Evolutionary conservation across 2,797 vertebrate genomes (phyloP).

Genomic region (Streptopelia turtur): DNA sequence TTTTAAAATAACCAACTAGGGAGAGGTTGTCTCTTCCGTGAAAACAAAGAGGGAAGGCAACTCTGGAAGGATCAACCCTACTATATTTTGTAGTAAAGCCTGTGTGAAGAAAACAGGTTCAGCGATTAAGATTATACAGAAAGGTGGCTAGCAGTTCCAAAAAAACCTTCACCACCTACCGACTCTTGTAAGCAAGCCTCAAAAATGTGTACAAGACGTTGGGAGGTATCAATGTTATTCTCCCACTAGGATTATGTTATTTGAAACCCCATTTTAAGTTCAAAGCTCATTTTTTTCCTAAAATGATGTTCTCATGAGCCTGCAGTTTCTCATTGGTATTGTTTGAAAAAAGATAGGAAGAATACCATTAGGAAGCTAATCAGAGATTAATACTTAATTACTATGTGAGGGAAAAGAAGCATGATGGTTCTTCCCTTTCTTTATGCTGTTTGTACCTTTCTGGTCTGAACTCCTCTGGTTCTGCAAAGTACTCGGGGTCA

Average conservation of each 20-base stretch:
- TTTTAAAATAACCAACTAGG: neutral
- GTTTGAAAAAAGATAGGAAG: slow-evolving; percentile 34
- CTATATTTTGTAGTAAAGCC: neutral
- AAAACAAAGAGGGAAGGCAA: neutral
- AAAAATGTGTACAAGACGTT: neutral
- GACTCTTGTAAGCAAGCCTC: neutral
- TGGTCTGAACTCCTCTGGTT: slow-evolving; percentile 77
- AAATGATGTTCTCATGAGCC: neutral
- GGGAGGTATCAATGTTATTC: neutral
- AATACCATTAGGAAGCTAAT: slow-evolving; percentile 46
- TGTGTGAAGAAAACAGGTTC: neutral
- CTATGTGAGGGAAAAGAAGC: neutral
- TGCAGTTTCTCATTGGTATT: neutral
- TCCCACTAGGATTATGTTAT: neutral
- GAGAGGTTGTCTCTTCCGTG: neutral
- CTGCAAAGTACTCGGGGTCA: slow-evolving; percentile 54
- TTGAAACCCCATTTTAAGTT: neutral
- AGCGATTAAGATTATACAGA: neutral
- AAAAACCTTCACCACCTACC: neutral
- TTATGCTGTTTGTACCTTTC: slow-evolving; percentile 76
- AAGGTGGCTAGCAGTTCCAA: neutral
- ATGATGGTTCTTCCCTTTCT: neutral
- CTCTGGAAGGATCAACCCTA: neutral
- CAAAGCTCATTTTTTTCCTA: slow-evolving; percentile 22
- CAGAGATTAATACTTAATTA: slow-evolving; percentile 52